Evolutionary conservation across 2,113 vertebrate species (phyloP).

Genomic region (Corythoichthys haematopterus): DNA sequence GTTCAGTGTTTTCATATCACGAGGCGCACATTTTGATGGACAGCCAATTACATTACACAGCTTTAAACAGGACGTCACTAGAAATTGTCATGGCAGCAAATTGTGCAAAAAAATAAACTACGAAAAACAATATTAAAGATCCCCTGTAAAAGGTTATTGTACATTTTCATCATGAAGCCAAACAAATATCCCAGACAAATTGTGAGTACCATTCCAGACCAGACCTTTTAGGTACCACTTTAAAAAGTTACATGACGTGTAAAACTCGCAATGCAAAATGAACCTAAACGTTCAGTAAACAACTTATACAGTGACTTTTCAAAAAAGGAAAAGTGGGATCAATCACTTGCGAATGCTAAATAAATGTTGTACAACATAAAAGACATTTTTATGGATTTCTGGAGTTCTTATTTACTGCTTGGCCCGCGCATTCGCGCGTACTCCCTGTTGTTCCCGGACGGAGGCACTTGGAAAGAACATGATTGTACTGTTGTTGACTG

Average conservation of each 20-base stretch:
- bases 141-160: background rate
- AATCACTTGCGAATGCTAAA: slow-evolving; percentile 20
- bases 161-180: background rate
- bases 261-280: background rate
- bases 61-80: too few species aligned
- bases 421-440: background rate
- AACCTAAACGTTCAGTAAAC: background rate
- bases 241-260: background rate
- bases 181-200: background rate
- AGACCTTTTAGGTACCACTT: background rate
- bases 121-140: background rate
- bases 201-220: background rate
- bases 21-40: too few species aligned
- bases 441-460: slow-evolving; percentile 10
- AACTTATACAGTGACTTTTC: background rate
- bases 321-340: background rate
- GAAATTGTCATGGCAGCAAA: background rate
- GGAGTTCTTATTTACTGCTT: slow-evolving; percentile 10
- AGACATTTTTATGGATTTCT: slow-evolving; percentile 23
- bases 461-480: slow-evolving; percentile 75
- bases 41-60: too few species aligned
- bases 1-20: too few species aligned
- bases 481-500: slow-evolving; percentile 52
- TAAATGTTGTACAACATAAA: slow-evolving; percentile 17
- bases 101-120: background rate